Conservation (phyloP, 1,140 invertebrate genomes). For the Ganaspis sp. region DNA sequence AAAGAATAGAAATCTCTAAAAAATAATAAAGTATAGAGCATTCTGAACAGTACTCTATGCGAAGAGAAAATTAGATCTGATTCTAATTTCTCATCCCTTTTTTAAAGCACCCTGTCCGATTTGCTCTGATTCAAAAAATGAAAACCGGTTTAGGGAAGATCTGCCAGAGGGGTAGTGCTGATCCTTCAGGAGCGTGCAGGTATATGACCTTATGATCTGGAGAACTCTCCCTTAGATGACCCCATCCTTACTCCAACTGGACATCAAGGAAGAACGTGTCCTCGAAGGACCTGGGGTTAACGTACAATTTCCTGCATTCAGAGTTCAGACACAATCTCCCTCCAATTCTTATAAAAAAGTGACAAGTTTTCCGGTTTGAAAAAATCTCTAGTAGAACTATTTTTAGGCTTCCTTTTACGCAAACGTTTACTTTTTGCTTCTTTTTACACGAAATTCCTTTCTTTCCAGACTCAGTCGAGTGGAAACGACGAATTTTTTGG, state of each 20-base stretch:
- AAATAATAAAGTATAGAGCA: too few relatives aligned
- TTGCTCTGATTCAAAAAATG: conserved; percentile 27
- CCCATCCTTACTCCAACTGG: conserved; percentile 47
- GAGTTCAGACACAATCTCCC: background rate
- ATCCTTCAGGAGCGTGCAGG: conserved; percentile 63
- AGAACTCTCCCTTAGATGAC: conserved; percentile 51
- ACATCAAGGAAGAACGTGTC: conserved; percentile 51
- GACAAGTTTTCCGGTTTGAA: background rate
- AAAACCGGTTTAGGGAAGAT: conserved; percentile 14
- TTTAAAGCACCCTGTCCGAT: background rate
- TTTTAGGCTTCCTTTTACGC: background rate
- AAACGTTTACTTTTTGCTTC: too few relatives aligned
- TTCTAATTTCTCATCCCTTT: conserved; percentile 9
- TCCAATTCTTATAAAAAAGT: background rate
- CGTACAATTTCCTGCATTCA: conserved; percentile 1
- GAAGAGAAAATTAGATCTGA: conserved; percentile 7
- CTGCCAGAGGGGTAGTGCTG: conserved; percentile 46
- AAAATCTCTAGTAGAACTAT: background rate
- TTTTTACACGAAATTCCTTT: too few relatives aligned
- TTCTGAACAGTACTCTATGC: too few relatives aligned
- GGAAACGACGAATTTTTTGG: background rate
- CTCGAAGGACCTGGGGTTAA: conserved; percentile 31
- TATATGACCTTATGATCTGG: conserved; percentile 64
- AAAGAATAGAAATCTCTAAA: too few relatives aligned
- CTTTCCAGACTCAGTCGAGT: background rate